These are phyloP conservation scores for Barbus barbus DNA, from an alignment of 2,113 vertebrate genomes.

Conservation along the genomic window DNA sequence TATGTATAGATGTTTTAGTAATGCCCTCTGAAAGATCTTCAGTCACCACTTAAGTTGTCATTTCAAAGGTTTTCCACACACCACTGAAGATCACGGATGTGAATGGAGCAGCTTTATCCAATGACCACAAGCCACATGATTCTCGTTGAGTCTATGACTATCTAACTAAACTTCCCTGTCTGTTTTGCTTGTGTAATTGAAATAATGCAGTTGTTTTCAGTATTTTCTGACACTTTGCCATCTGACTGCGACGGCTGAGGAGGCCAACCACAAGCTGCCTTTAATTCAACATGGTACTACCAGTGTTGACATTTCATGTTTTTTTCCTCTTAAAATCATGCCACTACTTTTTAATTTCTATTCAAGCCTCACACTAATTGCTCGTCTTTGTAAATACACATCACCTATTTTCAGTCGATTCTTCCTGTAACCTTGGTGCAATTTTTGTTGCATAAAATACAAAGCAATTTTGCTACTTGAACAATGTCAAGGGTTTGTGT, in stretches of 20 bases:
- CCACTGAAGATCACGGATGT: constrained; percentile 48
- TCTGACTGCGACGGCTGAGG: constrained; percentile 71
- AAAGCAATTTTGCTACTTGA: constrained; percentile 76
- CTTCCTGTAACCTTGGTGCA: constrained; percentile 72
- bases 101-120: constrained; percentile 14
- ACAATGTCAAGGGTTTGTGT: constrained; percentile 43
- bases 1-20: constrained; percentile 54
- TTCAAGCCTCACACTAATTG: constrained; percentile 63
- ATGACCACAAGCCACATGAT: too few species aligned
- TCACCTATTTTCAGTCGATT: constrained; percentile 49
- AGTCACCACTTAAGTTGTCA: too few species aligned
- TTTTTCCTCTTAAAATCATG: constrained; percentile 58
- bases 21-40: constrained; percentile 52
- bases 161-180: too few species aligned
- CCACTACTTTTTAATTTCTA: constrained; percentile 70
- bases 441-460: constrained; percentile 78
- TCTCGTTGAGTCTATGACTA: too few species aligned
- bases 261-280: constrained; percentile 68
- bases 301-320: constrained; percentile 54
- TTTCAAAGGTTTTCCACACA: constrained; percentile 50
- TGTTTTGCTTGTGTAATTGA: constrained; percentile 50
- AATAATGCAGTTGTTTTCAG: constrained; percentile 54
- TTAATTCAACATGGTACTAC: constrained; percentile 71
- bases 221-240: constrained; percentile 65
- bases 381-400: constrained; percentile 73